Percentiles rank a stretch among this genome's conserved stretches.
Conservation (phyloP, 1,140 invertebrate species). For the Lepidotrigona ventralis region DNA sequence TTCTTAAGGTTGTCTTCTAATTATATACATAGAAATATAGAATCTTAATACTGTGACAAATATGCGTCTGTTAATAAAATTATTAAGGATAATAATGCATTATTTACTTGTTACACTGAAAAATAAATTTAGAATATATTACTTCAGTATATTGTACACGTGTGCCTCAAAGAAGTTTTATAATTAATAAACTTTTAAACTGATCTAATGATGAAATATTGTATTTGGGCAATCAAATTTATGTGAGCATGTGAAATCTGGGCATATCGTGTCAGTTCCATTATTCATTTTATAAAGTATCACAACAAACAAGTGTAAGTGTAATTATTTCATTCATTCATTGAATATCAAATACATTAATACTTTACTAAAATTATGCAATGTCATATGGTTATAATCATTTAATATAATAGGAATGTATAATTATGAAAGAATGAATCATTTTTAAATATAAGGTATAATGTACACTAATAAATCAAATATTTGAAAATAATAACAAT, state of each 20-base stretch:
- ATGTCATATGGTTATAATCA: neutral
- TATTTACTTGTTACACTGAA: neutral
- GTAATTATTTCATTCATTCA: constrained; percentile 7
- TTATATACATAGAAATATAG: neutral
- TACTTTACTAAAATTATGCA: neutral
- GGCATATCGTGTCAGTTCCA: constrained; percentile 4
- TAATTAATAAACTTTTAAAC: neutral
- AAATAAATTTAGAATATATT: constrained; percentile 20
- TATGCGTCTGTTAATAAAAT: neutral
- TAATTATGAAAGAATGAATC: neutral
- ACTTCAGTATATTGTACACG: constrained; percentile 32
- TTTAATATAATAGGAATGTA: neutral
- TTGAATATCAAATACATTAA: neutral
- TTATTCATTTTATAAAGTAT: neutral
- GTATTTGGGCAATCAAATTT: neutral
- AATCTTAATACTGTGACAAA: neutral
- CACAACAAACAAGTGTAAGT: neutral
- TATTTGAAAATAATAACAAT: neutral
- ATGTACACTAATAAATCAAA: neutral
- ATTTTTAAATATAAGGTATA: constrained; percentile 12
- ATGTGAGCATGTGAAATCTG: constrained; percentile 8
- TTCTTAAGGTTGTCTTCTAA: constrained; percentile 53
- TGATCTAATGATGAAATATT: neutral
- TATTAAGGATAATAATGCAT: neutral
- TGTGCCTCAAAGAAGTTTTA: constrained; percentile 60